Base-by-base conservation (phyloP, 2,888 invertebrate species). In the Drosophila trichaetosa region DNA sequence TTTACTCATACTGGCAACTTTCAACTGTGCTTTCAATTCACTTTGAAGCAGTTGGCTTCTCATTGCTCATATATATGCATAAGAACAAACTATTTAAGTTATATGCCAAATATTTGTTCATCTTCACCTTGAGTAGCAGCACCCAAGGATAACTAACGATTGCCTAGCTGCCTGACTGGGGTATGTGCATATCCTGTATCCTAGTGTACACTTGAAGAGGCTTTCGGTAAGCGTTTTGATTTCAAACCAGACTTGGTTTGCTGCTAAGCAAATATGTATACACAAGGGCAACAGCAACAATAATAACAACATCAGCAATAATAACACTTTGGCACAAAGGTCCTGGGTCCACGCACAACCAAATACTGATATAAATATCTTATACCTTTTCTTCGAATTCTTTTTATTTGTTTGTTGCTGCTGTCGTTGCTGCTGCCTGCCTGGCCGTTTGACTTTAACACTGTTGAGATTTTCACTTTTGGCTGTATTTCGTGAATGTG, bases 381-480 rank as follows among this genome's bases (percentile, higher is more conserved):
- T 77, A 87, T 85, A 85, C 83, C 87, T 85, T 82, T 87, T 73
- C 54, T 53, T 51, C 34, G 13, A 42, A 21, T 67, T 52, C 51
- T 36, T 27, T 57, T 46, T 27, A 34, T 65, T 38, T 49, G 65
- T 24, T 58, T 34, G 10, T 6, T 57, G n/a, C 29, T 58, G 48
- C 51, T 42, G 33, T 40, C 27, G 24, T 27, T 27, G 48, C 29
- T 57, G 34, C 62, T 40, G 69, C 61, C 29, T 69, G 68, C 56
- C 42, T 75, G 70, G 58, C 71, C 84, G 68, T 77, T 84, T 85
- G 67, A 80, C 87, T 79, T 77, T 84, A 79, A 76, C 85, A 82
- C 79, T 84, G 85, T 85, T 79, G 83, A 85, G 85, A 85, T 85
- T 85, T 85, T 85, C 73, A 83, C 87, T 81, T 84, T 85, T 82